Percentiles rank a stretch among this genome's conserved stretches.
Conservation (phyloP, 2,888 invertebrate genomes). For the Synergus umbraculus region DNA sequence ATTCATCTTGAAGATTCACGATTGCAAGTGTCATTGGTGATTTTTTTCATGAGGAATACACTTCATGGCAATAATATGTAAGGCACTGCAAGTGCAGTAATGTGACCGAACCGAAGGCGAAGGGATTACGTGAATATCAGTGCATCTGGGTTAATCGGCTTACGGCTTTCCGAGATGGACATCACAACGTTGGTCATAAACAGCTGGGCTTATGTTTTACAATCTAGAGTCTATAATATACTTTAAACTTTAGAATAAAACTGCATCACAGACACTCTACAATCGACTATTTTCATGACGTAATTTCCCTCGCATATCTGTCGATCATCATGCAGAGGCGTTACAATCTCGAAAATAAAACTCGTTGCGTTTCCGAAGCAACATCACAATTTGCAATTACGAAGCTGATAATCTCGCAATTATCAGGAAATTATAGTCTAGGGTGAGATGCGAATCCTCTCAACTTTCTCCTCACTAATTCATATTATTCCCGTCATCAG, state of each 20-base stretch:
- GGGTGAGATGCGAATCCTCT: neutral
- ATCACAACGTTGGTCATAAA: slow-evolving; percentile 30
- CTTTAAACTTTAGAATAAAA: slow-evolving; percentile 12
- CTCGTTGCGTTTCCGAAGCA: neutral
- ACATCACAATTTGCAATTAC: slow-evolving; percentile 37
- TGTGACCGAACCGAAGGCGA: slow-evolving; percentile 37
- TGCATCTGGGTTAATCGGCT: slow-evolving; percentile 62
- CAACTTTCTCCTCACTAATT: slow-evolving; percentile 32
- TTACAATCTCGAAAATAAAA: slow-evolving; percentile 25
- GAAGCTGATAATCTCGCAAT: slow-evolving; percentile 36
- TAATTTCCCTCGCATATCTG: slow-evolving; percentile 9
- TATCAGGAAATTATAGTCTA: slow-evolving; percentile 27
- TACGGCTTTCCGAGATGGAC: slow-evolving; percentile 47
- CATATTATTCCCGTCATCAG: slow-evolving; percentile 23
- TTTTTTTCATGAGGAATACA: neutral
- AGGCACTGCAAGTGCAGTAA: slow-evolving; percentile 15
- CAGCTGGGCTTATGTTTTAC: slow-evolving; percentile 11
- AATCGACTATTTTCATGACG: slow-evolving; percentile 3
- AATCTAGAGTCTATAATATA: neutral
- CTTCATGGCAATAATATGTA: slow-evolving; percentile 38
- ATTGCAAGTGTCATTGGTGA: neutral
- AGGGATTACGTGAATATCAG: slow-evolving; percentile 38
- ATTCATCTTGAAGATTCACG: neutral
- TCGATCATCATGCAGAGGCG: slow-evolving; percentile 18
- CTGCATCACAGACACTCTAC: neutral